Percentiles rank a stretch among this genome's conserved stretches.
These are phyloP conservation scores for Cydia amplana DNA, from an alignment of 1,140 invertebrate genomes.

Conservation along the genomic window DNA sequence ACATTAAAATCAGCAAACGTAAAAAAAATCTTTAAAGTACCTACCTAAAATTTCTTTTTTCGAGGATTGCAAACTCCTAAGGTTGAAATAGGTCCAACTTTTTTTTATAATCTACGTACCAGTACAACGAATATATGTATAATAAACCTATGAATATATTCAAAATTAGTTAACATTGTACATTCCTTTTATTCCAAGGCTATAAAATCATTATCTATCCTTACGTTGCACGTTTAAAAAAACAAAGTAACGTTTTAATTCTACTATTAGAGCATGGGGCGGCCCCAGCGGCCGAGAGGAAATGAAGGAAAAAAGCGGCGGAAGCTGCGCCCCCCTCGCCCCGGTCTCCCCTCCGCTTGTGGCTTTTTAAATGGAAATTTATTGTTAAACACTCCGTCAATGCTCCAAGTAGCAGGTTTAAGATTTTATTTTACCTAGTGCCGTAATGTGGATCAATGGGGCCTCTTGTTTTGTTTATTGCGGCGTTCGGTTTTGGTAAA, in stretches of 20 bases:
- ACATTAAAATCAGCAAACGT: too few species aligned
- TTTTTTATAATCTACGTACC: too few species aligned
- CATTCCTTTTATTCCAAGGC: not conserved
- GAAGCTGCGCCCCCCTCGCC: constrained; percentile 55
- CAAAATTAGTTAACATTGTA: not conserved
- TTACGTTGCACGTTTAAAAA: constrained; percentile 44
- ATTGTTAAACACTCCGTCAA: constrained; percentile 78
- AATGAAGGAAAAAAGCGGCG: constrained; percentile 77
- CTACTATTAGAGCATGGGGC: constrained; percentile 53
- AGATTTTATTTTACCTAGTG: constrained; percentile 64
- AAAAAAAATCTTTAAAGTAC: too few species aligned
- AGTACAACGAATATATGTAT: too few species aligned
- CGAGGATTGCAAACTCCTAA: too few species aligned
- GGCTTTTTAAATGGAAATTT: constrained; percentile 79
- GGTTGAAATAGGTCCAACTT: too few species aligned
- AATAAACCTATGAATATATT: too few species aligned
- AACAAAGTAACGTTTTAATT: constrained; percentile 71
- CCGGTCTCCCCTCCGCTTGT: constrained; percentile 50
- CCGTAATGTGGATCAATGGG: constrained; percentile 23
- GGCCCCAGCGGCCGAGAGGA: constrained; percentile 67
- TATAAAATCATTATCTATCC: constrained; percentile 21
- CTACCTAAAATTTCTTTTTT: too few species aligned
- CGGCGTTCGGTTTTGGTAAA: not conserved
- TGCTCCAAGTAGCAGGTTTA: constrained; percentile 47
- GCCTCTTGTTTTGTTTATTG: constrained; percentile 43